A percentile compares a stretch with the other conserved stretches of the same genome.
phyloP scores from a whole-genome alignment of 2,113 vertebrate genomes.

The Eupsittula cactorum region DNA sequence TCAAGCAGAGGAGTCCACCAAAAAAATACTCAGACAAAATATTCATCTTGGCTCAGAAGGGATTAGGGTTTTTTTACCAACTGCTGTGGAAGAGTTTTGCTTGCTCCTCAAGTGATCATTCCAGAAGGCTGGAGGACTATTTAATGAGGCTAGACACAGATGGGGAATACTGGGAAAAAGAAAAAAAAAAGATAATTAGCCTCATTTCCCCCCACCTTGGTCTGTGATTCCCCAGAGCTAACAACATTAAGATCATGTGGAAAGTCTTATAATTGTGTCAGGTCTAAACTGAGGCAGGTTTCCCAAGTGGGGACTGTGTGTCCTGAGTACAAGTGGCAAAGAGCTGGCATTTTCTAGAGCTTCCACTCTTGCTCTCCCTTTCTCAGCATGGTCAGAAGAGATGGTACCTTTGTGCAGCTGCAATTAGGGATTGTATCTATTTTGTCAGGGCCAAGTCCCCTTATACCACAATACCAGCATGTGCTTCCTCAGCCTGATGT shows the following conservation, averaged over 20 bases:
- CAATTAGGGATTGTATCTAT: background rate
- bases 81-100: background rate
- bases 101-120: conserved; percentile 4
- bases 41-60: background rate
- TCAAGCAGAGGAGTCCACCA: background rate
- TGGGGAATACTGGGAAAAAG: background rate
- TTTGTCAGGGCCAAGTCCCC: background rate
- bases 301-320: background rate
- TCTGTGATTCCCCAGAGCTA: conserved; percentile 32
- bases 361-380: background rate
- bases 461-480: background rate
- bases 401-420: background rate
- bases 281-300: conserved; percentile 34
- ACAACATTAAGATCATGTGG: background rate
- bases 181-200: conserved; percentile 32
- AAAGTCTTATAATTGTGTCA: background rate
- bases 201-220: background rate
- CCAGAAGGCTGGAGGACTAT: conserved; percentile 6
- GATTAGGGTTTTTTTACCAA: background rate
- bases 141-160: conserved; percentile 15
- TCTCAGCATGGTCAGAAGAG: background rate
- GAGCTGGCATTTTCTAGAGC: background rate
- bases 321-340: background rate
- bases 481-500: background rate
- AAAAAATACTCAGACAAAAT: background rate